Evolutionary conservation across 2,797 vertebrate genomes (phyloP), one percentile per base, ranked within the genome.

Genomic region (Enteromius anoplus): DNA sequence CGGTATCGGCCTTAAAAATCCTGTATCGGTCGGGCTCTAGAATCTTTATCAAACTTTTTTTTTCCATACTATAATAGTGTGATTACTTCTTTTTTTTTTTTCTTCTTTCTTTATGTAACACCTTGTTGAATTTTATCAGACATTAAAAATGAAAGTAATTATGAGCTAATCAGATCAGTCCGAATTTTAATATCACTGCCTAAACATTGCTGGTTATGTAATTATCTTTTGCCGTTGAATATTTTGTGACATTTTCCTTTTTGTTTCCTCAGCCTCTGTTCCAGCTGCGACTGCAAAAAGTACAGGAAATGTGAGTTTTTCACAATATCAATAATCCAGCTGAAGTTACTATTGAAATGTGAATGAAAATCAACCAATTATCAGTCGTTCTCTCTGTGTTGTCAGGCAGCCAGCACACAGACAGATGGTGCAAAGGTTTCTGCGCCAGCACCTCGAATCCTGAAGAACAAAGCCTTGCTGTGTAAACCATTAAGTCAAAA

Each of bases 401-500:
- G 3, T 40, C 40, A 58, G 32, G 8, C 98, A 96, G 94, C 95
- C 64, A 95, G 96, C 88, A 94, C 96, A 55, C 96, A 97, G 88
- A 97, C 97, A 14, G 97, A 98, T 73, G 80, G 90, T 5, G 89
- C 92, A 55, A 97, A 96, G 88, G 81, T 93, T 51, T 78, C 94
- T 15, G 92, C 92, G 2, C 89, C 96, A 5, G 91, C 93, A 21
- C 93, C 94, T 11, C 95, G 96, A 81, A 91, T 97, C 79, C 94
- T 99, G 45, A 99, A 99, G 93, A 99, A 99, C 93, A 99, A 99
- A 90, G 96, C 98, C 11, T 92, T 99, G 53, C 90, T 99, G 65
- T 99, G 98, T 88, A 95, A 96, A 69, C 98, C 98, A 1, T 95
- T 99, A 89, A 97, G 96, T 64, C 96, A 97, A 90, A 98, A 97